These are phyloP conservation scores for Noctua janthe DNA, from an alignment of 2,888 invertebrate species.

Conservation along the genomic window DNA sequence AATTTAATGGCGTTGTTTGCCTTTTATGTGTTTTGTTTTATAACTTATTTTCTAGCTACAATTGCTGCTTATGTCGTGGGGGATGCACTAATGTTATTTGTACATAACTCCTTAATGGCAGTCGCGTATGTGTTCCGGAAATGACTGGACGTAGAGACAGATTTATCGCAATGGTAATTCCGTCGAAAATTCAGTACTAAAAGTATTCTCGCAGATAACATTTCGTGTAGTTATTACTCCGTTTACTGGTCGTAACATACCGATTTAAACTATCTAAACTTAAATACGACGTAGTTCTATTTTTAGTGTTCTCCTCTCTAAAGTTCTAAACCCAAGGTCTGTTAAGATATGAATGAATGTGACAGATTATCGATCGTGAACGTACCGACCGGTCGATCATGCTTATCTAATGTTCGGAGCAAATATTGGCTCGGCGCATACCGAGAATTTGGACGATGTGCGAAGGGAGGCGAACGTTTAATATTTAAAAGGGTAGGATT, in stretches of 20 bases:
- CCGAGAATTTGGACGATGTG: slow-evolving; percentile 72
- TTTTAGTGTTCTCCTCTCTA: slow-evolving; percentile 43
- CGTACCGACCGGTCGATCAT: slow-evolving; percentile 72
- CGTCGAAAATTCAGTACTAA: slow-evolving; percentile 21
- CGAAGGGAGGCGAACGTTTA: slow-evolving; percentile 52
- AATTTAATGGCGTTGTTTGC: slow-evolving; percentile 75
- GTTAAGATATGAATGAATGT: slow-evolving; percentile 52
- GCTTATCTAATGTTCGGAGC: slow-evolving; percentile 76
- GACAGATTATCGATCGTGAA: slow-evolving; percentile 70
- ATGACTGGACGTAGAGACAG: slow-evolving; percentile 54
- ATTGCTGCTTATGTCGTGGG: slow-evolving; percentile 65
- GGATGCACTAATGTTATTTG: slow-evolving; percentile 61
- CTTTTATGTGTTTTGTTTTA: slow-evolving; percentile 74
- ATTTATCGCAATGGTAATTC: slow-evolving; percentile 53
- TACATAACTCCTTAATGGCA: slow-evolving; percentile 43
- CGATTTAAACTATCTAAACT: slow-evolving; percentile 24
- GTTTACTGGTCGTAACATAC: slow-evolving; percentile 13
- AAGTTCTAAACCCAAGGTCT: slow-evolving; percentile 48
- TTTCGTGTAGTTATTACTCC: slow-evolving; percentile 23
- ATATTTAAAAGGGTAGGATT: slow-evolving; percentile 69
- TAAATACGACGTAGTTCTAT: slow-evolving; percentile 40
- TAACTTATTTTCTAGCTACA: slow-evolving; percentile 66
- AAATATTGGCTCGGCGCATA: slow-evolving; percentile 82
- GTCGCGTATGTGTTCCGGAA: slow-evolving; percentile 46
- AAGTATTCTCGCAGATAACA: slow-evolving; percentile 19